A percentile compares a stretch with the other conserved stretches of the same genome.
These are phyloP conservation scores for Drosophila incognita DNA, from an alignment of 2,888 invertebrate species.

Conservation along the genomic window DNA sequence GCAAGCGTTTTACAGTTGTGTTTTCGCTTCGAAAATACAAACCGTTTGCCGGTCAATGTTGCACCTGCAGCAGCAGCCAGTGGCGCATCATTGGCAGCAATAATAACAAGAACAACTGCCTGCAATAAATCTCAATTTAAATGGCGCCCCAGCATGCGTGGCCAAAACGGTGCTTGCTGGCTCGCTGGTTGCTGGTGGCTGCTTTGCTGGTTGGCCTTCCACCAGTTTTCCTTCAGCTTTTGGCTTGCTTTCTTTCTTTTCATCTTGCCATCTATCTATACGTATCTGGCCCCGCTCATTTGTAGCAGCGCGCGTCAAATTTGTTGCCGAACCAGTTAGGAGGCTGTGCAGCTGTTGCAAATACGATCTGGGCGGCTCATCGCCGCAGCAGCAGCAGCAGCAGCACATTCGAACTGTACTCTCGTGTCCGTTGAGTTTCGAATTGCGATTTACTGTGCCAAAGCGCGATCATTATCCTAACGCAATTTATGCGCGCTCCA, in stretches of 20 bases:
- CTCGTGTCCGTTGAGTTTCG: slow-evolving; percentile 74
- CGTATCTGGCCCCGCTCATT: slow-evolving; percentile 59
- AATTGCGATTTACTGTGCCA: slow-evolving; percentile 79
- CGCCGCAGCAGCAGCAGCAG: slow-evolving; percentile 28
- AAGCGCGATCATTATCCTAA: slow-evolving; percentile 84
- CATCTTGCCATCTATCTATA: slow-evolving; percentile 29
- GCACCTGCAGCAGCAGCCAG: slow-evolving; percentile 48
- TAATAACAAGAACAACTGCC: slow-evolving; percentile 63
- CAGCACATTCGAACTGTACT: slow-evolving; percentile 69
- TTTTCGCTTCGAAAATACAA: slow-evolving; percentile 56
- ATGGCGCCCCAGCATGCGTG: slow-evolving; percentile 83
- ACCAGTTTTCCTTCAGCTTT: slow-evolving; percentile 70
- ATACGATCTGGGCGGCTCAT: slow-evolving; percentile 55
- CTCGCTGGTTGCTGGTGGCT: slow-evolving; percentile 28
- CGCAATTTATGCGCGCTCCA: slow-evolving; percentile 83
- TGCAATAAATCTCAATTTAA: slow-evolving; percentile 84
- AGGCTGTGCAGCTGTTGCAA: slow-evolving; percentile 46
- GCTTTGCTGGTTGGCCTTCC: slow-evolving; percentile 48
- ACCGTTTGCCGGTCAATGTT: slow-evolving; percentile 51
- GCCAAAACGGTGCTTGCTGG: slow-evolving; percentile 67
- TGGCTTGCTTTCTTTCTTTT: slow-evolving; percentile 41
- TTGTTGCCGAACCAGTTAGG: slow-evolving; percentile 79
- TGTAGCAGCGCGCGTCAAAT: slow-evolving; percentile 74
- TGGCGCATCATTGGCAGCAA: slow-evolving; percentile 58
- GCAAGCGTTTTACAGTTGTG: slow-evolving; percentile 73